Evolutionary conservation across 2,888 invertebrate species (phyloP).

Genomic region (Caenorhabditis virilis): DNA sequence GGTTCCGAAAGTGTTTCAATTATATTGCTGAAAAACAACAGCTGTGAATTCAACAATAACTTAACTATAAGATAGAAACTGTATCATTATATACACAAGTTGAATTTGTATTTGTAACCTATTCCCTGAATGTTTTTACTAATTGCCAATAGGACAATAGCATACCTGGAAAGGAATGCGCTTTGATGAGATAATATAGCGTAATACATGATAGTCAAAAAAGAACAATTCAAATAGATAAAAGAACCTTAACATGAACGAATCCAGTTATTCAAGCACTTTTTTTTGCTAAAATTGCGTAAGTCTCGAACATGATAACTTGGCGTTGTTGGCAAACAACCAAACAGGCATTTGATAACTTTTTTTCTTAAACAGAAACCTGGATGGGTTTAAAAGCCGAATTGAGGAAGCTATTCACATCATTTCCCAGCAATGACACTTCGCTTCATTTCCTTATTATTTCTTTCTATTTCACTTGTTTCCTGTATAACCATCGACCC

Average conservation of each 20-base stretch:
- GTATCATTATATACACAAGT: too few species aligned
- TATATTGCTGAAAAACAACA: too few species aligned
- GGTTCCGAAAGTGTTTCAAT: too few species aligned
- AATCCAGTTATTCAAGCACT: conserved; percentile 35
- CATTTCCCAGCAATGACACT: conserved; percentile 7
- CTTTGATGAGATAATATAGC: too few species aligned
- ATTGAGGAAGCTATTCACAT: conserved; percentile 14
- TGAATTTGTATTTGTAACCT: too few species aligned
- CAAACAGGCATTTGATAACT: conserved; percentile 40
- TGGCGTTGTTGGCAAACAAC: conserved; percentile 22
- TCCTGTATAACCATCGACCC: conserved; percentile 14
- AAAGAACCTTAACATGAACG: too few species aligned
- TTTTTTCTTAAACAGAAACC: conserved; percentile 21
- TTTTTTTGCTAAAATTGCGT: conserved; percentile 30
- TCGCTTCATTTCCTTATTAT: conserved; percentile 9
- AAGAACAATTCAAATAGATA: not conserved
- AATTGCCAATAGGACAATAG: too few species aligned
- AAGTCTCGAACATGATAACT: conserved; percentile 42
- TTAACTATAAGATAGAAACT: too few species aligned
- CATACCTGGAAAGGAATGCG: too few species aligned
- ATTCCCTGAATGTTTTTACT: too few species aligned
- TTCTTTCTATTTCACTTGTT: not conserved
- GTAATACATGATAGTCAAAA: too few species aligned
- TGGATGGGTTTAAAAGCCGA: conserved; percentile 23
- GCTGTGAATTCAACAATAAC: too few species aligned